A percentile compares a stretch with the other conserved stretches of the same genome.
These are phyloP conservation scores for Choloepus didactylus DNA, from an alignment of 2,797 vertebrate species.

Conservation along the genomic window DNA sequence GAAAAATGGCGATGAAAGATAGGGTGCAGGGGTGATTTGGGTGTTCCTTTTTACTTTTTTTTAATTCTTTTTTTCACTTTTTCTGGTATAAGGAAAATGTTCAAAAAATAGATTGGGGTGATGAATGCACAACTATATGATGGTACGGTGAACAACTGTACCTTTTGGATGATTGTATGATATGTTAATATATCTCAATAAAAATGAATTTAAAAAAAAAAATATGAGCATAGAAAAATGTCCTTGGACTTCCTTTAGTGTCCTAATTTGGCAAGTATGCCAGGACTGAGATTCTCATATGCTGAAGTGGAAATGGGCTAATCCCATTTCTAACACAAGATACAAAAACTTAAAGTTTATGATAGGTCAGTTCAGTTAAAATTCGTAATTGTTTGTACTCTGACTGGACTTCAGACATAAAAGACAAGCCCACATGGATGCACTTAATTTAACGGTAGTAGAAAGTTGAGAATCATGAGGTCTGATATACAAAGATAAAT, in stretches of 20 bases:
- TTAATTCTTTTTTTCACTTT: no score
- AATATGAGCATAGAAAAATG: neutral
- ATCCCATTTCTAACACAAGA: neutral
- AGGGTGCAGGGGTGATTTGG: no score
- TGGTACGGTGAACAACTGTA: no score
- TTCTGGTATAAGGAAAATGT: no score
- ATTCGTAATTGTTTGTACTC: neutral
- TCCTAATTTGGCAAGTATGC: neutral
- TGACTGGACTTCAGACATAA: constrained; percentile 23
- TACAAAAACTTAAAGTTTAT: neutral
- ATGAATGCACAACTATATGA: no score
- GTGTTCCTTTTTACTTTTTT: no score
- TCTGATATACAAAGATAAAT: constrained; percentile 25
- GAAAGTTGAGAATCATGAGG: neutral
- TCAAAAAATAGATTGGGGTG: no score
- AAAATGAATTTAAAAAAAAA: neutral
- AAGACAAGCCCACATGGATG: constrained; percentile 5
- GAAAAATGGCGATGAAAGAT: no score
- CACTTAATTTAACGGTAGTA: neutral
- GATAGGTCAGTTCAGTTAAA: neutral
- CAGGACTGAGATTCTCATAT: neutral
- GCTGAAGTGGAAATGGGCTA: neutral
- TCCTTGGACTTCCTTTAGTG: neutral
- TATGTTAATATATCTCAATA: no score
- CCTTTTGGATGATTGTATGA: no score